Evolutionary conservation across 1,140 invertebrate genomes (phyloP), one percentile per base, ranked within the genome.

Genomic region (Neoseiulus cucumeris): DNA sequence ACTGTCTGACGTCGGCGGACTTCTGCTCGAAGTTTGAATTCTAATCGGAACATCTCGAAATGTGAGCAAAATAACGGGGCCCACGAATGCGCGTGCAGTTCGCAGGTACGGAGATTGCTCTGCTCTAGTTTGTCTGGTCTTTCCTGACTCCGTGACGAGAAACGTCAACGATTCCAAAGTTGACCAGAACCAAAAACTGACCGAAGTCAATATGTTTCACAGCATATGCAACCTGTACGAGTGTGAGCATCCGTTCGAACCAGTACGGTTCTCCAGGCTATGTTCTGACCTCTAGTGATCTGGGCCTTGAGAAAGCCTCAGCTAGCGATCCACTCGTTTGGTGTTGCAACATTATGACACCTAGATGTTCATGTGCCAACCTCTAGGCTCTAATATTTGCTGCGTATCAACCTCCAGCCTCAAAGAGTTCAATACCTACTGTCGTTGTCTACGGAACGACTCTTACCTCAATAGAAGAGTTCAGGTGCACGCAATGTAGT

Each of bases 271-370:
- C 14, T 59, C 45, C 33, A 17, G 51, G 51, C 22, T 2, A 25
- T 17, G 51, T 25, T 33, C 22, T 47, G 51, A 59, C 22, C 22
- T 5, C 51, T 59, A 25, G 45, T 22, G 25, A 28, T 14, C 25
- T 59, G 33, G 5, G 18, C 22, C 17, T 25, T 9, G 51, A 25
- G 14, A 1, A 5, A 14, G 22, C 14, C 22, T 59, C 17, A 33
- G 51, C 14, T 17, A 59, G 14, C 51, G 22, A 14, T 25, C 51
- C 25, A 29, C 51, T 59, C 18, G 14, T 47, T 29, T 9, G 33
- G 9, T 59, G 22, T 59, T 59, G 51, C 51, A 59, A 59, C 51
- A 59, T 59, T 59, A 59, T 59, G 51, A 59, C 51, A 59, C 51
- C 51, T 59, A 59, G 51, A 59, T 25, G 45, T 47, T 28, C 22